Evolutionary conservation across 2,888 invertebrate species (phyloP).

Genomic region (Orgyia antiqua): DNA sequence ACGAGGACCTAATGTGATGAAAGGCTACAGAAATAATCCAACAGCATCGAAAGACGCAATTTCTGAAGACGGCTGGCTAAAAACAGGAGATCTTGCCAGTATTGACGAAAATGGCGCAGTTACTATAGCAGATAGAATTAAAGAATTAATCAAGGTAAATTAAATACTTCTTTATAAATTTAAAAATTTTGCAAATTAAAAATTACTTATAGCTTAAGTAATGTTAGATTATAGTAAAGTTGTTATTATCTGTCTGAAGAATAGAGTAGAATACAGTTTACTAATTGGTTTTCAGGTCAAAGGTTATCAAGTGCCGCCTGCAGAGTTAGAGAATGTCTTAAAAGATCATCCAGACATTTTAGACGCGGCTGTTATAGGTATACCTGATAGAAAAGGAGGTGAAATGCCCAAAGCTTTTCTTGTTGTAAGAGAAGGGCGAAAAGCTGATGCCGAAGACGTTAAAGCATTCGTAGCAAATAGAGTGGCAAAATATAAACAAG

Average conservation of each 20-base stretch:
- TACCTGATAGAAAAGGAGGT: conserved; percentile 81
- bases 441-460: conserved; percentile 73
- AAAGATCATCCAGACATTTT: conserved; percentile 83
- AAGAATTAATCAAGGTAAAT: conserved; percentile 87
- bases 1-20: conserved; percentile 86
- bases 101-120: conserved; percentile 80
- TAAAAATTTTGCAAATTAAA: too few relatives aligned
- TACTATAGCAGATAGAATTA: conserved; percentile 84
- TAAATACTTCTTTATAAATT: neutral
- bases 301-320: conserved; percentile 89
- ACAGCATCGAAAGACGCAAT: conserved; percentile 83
- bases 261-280: too few relatives aligned
- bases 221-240: too few relatives aligned
- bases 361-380: conserved; percentile 90
- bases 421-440: conserved; percentile 68
- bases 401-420: conserved; percentile 88
- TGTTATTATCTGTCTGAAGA: too few relatives aligned
- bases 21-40: conserved; percentile 85
- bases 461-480: conserved; percentile 79
- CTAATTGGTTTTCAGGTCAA: conserved; percentile 80
- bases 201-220: too few relatives aligned
- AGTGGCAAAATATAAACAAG: conserved; percentile 85
- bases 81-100: conserved; percentile 83
- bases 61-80: conserved; percentile 84
- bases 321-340: conserved; percentile 87